Base-by-base conservation (phyloP, 2,888 invertebrate genomes). In the Barypeithes pellucidus region DNA sequence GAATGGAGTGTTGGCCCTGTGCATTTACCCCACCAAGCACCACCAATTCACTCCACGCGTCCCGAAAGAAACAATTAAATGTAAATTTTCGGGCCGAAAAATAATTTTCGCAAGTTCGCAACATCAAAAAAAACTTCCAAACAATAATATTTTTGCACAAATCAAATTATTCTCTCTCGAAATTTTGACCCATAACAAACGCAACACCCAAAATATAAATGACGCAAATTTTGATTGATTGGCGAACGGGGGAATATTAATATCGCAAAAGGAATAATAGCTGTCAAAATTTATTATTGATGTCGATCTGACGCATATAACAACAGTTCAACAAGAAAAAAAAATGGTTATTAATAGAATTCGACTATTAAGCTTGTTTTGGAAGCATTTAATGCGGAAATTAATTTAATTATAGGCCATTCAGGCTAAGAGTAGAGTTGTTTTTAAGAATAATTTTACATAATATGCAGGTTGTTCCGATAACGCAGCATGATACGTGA, bases 151-250 rank as follows among this genome's bases (percentile, higher is more conserved):
- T 62, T 62, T 29, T 16, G 29, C 7, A 11, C 20, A 61, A 62
- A 62, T 62, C 45, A 62, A 8, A 33, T 62, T 29, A 47, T 62
- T 47, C 45, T 45, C 12, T 0, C 29, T 14, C n/a, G n/a, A 47
- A 62, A 62, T 29, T 62, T 62, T 29, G 11, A 5, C 29, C 14
- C 45, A n/a, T 20, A 20, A 65, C 54, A 33, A 66, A 65, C 29
- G 9, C 29, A 71, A 66, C 36, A 33, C 63, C 12, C 18, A 54
- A 59, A 59, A 24, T 47, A 67, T 50, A 57, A 62, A 67, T 63
- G 72, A 62, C 72, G 63, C 45, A 39, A 57, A 41, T 47, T 67
- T 68, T 73, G 72, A 73, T 73, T 73, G 72, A 73, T 73, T 63
- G 67, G 54, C 52, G 57, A 50, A 62, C 57, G 72, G 68, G 68